Conservation (phyloP, 2,888 invertebrate genomes). For the Andrena bicolor region DNA sequence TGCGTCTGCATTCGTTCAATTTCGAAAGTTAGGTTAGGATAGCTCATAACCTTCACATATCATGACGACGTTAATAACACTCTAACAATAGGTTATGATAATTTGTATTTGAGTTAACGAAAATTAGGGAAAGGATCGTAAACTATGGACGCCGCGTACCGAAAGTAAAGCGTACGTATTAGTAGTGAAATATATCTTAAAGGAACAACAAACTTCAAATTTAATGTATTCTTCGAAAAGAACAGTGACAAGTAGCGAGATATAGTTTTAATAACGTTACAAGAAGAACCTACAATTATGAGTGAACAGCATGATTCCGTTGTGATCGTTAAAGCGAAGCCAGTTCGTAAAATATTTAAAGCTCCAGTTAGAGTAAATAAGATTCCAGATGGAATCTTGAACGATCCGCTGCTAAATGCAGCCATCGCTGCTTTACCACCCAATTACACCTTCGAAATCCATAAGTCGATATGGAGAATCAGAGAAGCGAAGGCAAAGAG, state of each 20-base stretch:
- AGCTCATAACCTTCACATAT: slow-evolving; percentile 31
- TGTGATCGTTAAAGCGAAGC: slow-evolving; percentile 92
- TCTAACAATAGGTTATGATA: not conserved
- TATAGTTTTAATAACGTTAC: not conserved
- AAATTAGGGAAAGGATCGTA: not conserved
- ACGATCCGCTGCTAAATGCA: slow-evolving; percentile 90
- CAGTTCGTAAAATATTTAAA: slow-evolving; percentile 92
- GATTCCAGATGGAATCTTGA: slow-evolving; percentile 92
- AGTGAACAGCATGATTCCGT: slow-evolving; percentile 55
- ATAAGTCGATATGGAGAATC: slow-evolving; percentile 99
- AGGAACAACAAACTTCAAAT: not conserved
- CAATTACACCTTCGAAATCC: slow-evolving; percentile 99
- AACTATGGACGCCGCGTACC: slow-evolving; percentile 1
- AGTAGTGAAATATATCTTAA: not conserved
- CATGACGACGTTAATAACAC: not conserved
- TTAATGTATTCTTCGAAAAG: not conserved
- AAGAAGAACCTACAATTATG: slow-evolving; percentile 47
- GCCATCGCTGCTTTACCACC: slow-evolving; percentile 92
- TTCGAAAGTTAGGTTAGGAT: not conserved
- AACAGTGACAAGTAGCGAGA: slow-evolving; percentile 14
- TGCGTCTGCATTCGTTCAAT: not conserved
- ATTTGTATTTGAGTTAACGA: not conserved
- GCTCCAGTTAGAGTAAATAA: slow-evolving; percentile 91
- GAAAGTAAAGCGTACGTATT: not conserved
- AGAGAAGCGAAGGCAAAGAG: slow-evolving; percentile 92